Base-by-base conservation (phyloP, 2,797 vertebrate genomes). In the Phrynocephalus guinanensis region DNA sequence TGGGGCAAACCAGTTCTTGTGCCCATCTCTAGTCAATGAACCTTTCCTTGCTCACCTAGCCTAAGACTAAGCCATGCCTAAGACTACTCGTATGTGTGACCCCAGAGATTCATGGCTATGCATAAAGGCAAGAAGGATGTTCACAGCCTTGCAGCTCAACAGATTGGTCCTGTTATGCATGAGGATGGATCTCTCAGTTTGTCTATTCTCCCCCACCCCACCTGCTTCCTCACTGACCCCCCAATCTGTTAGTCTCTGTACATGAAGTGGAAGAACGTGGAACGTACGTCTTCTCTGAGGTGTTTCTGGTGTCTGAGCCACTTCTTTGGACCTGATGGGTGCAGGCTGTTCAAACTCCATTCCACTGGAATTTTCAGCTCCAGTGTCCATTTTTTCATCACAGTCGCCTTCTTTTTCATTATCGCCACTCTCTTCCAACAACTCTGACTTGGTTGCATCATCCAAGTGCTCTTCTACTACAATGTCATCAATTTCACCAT, bases 401-500 rank as follows among this genome's bases (percentile, higher is more conserved):
- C 20, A 48, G 63, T 81, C 30, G 16, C 89, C 86, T 28, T 86
- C 82, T n/a, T 67, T 70, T 48, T 79, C 77, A 8, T 16, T 18
- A 38, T 83, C 28, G 22, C 71, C 52, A 0, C 33, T 52, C 7
- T 28, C 44, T 7, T 72, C 52, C 1, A 67, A 48, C 16, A 1
- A 20, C 33, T 75, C 20, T n/a, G 52, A n/a, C 20, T 13, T 86
- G 44, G 3, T 38, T 3, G 0, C 76, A 38, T 81, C 52, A 4
- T 56, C 22, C 66, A 22, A 11, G 70, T 50, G 44, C 28, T 56
- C 79, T 67, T 88, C 82, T 72, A 16, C 1, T 13, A 79, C 52
- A 1, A 52, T 28, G 83, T 91, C 50, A 9, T 78, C 85, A 11
- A 90, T 15, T 63, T 88, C 86, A 48, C 82, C 81, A 5, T 24